Conservation (phyloP, 1,140 invertebrate genomes). For the Hestina assimilis region DNA sequence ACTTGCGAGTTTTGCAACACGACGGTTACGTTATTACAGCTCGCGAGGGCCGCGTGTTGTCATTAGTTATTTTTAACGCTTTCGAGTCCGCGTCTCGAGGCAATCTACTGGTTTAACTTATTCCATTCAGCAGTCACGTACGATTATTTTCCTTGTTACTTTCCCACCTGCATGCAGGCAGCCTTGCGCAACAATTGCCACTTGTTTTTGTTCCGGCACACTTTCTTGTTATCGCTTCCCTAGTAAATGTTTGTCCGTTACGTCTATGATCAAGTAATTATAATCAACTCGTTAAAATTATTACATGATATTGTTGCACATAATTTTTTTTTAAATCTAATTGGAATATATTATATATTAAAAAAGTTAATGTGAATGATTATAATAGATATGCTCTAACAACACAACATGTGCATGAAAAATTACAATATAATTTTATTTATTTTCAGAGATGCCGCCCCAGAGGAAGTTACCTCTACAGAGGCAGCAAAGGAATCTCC, state of each 20-base stretch:
- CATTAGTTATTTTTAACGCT: conserved; percentile 76
- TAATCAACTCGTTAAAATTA: background rate
- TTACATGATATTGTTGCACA: background rate
- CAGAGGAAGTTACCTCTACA: conserved; percentile 69
- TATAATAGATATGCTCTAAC: too few species aligned
- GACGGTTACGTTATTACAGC: conserved; percentile 61
- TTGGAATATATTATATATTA: too few species aligned
- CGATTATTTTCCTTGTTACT: conserved; percentile 67
- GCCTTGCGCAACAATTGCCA: conserved; percentile 64
- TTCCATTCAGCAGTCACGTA: conserved; percentile 46
- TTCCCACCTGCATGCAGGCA: conserved; percentile 60
- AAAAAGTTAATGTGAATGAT: too few species aligned
- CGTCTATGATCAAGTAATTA: conserved; percentile 3
- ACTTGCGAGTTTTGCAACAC: conserved; percentile 64
- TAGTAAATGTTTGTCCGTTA: conserved; percentile 20
- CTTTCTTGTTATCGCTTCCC: conserved; percentile 57
- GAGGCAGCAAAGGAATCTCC: conserved; percentile 66
- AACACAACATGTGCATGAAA: background rate
- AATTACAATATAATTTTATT: background rate
- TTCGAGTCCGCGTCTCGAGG: conserved; percentile 37
- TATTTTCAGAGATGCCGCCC: conserved; percentile 56
- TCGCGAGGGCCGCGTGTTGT: conserved; percentile 61
- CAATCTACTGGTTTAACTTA: conserved; percentile 48
- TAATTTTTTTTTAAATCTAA: background rate
- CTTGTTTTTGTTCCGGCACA: conserved; percentile 67